A percentile compares a stretch with the other conserved stretches of the same genome.
phyloP scores from a whole-genome alignment of 2,113 vertebrate species.

The Oxyura jamaicensis region DNA sequence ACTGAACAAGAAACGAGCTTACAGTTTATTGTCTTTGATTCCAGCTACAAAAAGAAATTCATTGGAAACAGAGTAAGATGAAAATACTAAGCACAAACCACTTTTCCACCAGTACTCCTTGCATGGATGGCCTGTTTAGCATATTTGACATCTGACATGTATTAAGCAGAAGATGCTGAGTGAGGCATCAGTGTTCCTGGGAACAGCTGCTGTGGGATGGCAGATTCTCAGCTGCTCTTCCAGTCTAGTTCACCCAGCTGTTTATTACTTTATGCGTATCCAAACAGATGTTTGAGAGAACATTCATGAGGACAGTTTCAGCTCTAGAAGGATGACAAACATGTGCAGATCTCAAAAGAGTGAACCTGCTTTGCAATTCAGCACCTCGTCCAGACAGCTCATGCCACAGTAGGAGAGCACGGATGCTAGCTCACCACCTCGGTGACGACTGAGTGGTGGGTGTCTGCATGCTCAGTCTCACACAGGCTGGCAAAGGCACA shows the following conservation, averaged over 20 bases:
- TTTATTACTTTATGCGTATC: neutral
- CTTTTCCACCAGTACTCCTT: neutral
- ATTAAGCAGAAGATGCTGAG: neutral
- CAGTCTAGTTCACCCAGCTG: neutral
- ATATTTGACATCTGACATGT: rapidly evolving
- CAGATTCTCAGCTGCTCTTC: neutral
- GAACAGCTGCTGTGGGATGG: neutral
- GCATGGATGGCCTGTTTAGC: neutral
- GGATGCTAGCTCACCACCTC: neutral
- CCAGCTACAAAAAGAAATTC: neutral
- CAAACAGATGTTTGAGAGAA: neutral
- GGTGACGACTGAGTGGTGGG: neutral
- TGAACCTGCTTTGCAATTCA: neutral
- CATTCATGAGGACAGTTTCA: neutral
- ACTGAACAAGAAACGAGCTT: neutral
- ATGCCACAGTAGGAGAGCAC: neutral
- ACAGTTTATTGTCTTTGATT: neutral
- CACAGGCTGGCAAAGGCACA: neutral
- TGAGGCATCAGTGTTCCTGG: neutral
- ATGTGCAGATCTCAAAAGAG: neutral
- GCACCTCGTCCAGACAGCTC: neutral
- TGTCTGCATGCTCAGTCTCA: neutral
- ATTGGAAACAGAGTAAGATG: neutral
- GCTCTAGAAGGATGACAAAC: neutral
- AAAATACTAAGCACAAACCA: neutral